A percentile compares a stretch with the other conserved stretches of the same genome.
These are phyloP conservation scores for Acinonyx jubatus DNA, from an alignment of 2,113 vertebrate genomes.

Conservation along the genomic window DNA sequence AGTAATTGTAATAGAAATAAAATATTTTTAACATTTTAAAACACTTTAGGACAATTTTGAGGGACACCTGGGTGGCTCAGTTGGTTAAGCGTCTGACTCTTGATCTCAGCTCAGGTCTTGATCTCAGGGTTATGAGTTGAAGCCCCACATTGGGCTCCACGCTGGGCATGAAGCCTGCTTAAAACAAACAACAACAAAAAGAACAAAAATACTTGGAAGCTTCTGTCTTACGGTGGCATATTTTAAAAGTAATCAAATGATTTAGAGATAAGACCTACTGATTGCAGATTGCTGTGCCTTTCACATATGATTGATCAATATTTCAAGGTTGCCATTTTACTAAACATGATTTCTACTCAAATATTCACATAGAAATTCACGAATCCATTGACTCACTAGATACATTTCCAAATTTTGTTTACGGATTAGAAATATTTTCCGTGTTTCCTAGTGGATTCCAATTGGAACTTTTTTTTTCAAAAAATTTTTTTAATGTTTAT, in stretches of 20 bases:
- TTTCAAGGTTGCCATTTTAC: neutral
- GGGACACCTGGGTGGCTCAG: no score
- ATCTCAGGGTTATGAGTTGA: no score
- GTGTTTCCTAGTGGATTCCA: neutral
- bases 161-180: no score
- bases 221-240: neutral
- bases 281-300: neutral
- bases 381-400: neutral
- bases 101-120: no score
- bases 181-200: no score
- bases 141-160: no score
- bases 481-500: no score
- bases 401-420: neutral
- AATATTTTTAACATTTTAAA: neutral
- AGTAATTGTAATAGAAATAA: neutral
- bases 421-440: neutral
- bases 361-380: neutral
- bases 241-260: constrained; percentile 37
- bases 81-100: no score
- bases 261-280: neutral
- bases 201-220: neutral
- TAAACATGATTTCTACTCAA: neutral
- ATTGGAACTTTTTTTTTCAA: neutral
- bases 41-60: neutral
- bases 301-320: neutral